Evolutionary conservation across 2,888 invertebrate species (phyloP).

Genomic region (Trileptium ribeirensis): DNA sequence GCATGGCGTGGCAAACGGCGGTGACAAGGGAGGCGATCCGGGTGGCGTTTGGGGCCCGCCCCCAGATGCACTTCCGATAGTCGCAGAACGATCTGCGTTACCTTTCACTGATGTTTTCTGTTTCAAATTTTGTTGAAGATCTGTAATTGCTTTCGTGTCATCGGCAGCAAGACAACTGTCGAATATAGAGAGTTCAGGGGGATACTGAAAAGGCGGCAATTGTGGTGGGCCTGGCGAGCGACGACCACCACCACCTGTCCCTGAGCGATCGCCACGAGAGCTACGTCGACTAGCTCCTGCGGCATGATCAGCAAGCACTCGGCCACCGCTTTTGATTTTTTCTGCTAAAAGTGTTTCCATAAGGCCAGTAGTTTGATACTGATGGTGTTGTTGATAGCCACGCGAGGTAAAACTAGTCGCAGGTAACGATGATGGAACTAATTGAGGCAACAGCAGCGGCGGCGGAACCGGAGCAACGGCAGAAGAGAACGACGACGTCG

Average conservation of each 20-base stretch:
- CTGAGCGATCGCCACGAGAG: background rate
- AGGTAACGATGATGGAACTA: too few species aligned
- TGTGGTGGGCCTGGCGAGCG: background rate
- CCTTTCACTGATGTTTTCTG: background rate
- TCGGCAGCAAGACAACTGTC: background rate
- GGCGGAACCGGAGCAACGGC: too few species aligned
- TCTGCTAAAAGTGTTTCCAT: conserved; percentile 14
- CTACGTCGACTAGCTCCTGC: background rate
- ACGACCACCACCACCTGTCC: background rate
- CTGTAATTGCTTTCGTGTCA: background rate
- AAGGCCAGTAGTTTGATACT: background rate
- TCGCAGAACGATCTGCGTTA: background rate
- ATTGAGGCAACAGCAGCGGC: too few species aligned
- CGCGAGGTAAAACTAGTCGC: too few species aligned
- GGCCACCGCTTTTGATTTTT: background rate
- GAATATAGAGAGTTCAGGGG: background rate
- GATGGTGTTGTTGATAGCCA: too few species aligned
- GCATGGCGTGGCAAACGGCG: too few species aligned
- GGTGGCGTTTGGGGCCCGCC: conserved; percentile 9
- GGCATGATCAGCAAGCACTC: background rate
- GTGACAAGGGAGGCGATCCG: conserved; percentile 8
- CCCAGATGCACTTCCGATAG: background rate
- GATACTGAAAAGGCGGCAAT: background rate
- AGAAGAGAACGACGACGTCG: too few species aligned
- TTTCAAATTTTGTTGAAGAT: background rate